Conservation (phyloP, 1,140 invertebrate species). For the Halictus rubicundus region DNA sequence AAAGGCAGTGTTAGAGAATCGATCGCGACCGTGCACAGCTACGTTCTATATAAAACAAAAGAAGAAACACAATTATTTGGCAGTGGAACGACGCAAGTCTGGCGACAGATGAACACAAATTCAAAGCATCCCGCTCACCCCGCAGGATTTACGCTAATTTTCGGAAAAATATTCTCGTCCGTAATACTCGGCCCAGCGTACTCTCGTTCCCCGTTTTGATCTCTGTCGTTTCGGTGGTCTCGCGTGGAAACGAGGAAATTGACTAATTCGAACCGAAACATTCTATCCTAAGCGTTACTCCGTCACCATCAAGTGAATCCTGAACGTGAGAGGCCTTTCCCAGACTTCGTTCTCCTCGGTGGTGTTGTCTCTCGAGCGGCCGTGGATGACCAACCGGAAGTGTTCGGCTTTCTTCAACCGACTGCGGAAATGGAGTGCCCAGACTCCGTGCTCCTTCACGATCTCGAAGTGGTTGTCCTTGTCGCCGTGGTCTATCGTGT, state of each 20-base stretch:
- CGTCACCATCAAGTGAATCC: slow-evolving; percentile 79
- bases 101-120: slow-evolving; percentile 48
- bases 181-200: slow-evolving; percentile 53
- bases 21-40: background rate
- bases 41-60: background rate
- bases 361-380: slow-evolving; percentile 73
- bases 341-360: slow-evolving; percentile 71
- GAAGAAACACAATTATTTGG: slow-evolving; percentile 45
- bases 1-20: slow-evolving; percentile 42
- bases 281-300: slow-evolving; percentile 62
- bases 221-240: slow-evolving; percentile 14
- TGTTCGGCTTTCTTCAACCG: slow-evolving; percentile 81
- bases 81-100: slow-evolving; percentile 46
- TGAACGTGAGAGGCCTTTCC: slow-evolving; percentile 82
- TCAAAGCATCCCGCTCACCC: slow-evolving; percentile 3
- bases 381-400: slow-evolving; percentile 83
- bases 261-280: slow-evolving; percentile 52
- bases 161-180: slow-evolving; percentile 12
- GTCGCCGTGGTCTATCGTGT: slow-evolving; percentile 85
- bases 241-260: slow-evolving; percentile 41
- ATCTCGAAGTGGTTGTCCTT: slow-evolving; percentile 85
- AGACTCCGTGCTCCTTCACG: slow-evolving; percentile 83
- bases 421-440: slow-evolving; percentile 83
- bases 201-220: background rate
- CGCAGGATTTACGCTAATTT: background rate